A percentile compares a stretch with the other conserved stretches of the same genome.
These are phyloP conservation scores for Xenopus borealis DNA, from an alignment of 2,113 vertebrate species.

Conservation along the genomic window DNA sequence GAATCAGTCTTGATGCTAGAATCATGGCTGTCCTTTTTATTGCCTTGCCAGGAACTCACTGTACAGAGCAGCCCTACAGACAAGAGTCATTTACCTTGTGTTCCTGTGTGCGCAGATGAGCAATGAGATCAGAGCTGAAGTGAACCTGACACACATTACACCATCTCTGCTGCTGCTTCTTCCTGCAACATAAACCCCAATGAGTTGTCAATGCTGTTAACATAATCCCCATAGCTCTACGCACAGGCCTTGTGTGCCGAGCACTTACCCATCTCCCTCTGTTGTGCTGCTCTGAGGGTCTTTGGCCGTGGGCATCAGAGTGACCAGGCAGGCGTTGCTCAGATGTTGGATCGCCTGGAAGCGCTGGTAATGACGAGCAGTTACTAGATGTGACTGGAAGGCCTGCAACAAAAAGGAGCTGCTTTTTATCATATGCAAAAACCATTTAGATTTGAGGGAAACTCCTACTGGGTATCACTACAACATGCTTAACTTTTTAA, in stretches of 20 bases:
- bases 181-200: conserved; percentile 52
- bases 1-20: too few relatives aligned
- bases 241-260: not conserved
- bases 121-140: conserved; percentile 82
- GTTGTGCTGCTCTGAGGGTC: conserved; percentile 68
- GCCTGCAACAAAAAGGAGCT: conserved; percentile 73
- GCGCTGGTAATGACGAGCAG: conserved; percentile 84
- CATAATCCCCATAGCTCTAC: too few relatives aligned
- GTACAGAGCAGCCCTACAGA: not conserved
- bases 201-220: too few relatives aligned
- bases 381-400: conserved; percentile 88
- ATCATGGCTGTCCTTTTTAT: too few relatives aligned
- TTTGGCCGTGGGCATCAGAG: conserved; percentile 82
- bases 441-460: too few relatives aligned
- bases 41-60: too few relatives aligned
- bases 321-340: conserved; percentile 88
- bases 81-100: conserved; percentile 78
- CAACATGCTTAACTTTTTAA: too few relatives aligned
- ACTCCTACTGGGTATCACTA: too few relatives aligned
- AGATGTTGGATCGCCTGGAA: conserved; percentile 90
- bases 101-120: conserved; percentile 79
- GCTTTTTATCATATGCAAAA: too few relatives aligned
- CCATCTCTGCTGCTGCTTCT: conserved; percentile 76
- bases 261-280: conserved; percentile 70
- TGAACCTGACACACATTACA: conserved; percentile 86